Percentiles rank a stretch among this genome's conserved stretches.
Evolutionary conservation across 1,140 invertebrate genomes (phyloP).

Genomic region (Zaprionus africanus): DNA sequence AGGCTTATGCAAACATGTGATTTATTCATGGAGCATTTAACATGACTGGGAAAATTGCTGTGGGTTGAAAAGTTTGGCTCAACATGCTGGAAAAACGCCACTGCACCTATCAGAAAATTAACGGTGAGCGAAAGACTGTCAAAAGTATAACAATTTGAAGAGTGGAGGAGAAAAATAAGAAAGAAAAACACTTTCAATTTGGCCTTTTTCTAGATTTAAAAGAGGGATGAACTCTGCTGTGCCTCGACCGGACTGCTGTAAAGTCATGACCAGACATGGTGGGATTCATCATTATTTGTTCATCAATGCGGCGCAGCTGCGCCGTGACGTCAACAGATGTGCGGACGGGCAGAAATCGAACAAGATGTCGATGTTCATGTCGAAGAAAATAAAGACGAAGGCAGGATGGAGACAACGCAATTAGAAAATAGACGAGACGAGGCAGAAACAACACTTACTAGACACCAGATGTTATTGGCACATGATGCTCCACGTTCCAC

Average conservation of each 20-base stretch:
- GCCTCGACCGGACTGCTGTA: constrained; percentile 18
- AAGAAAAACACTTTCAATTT: background rate
- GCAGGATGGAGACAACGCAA: constrained; percentile 20
- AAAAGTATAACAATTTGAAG: constrained; percentile 55
- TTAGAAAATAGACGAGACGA: constrained; percentile 21
- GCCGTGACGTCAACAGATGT: constrained; percentile 68
- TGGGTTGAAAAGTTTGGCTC: background rate
- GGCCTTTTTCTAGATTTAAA: background rate
- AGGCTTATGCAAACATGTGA: background rate
- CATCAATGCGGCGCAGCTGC: constrained; percentile 27
- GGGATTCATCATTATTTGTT: constrained; percentile 70
- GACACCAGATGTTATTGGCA: constrained; percentile 49
- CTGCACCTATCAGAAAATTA: constrained; percentile 21
- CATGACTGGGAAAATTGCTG: background rate
- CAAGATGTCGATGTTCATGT: background rate
- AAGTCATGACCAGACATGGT: constrained; percentile 75
- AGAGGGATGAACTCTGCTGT: background rate
- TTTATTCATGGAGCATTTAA: constrained; percentile 6
- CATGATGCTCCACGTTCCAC: constrained; percentile 20
- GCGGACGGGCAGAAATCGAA: constrained; percentile 4
- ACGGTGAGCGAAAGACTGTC: constrained; percentile 13
- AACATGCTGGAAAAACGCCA: background rate
- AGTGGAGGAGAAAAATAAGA: background rate
- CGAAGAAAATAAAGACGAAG: background rate
- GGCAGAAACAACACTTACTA: constrained; percentile 24